phyloP scores from a whole-genome alignment of 2,888 invertebrate species.

The Epinotia nisella region DNA sequence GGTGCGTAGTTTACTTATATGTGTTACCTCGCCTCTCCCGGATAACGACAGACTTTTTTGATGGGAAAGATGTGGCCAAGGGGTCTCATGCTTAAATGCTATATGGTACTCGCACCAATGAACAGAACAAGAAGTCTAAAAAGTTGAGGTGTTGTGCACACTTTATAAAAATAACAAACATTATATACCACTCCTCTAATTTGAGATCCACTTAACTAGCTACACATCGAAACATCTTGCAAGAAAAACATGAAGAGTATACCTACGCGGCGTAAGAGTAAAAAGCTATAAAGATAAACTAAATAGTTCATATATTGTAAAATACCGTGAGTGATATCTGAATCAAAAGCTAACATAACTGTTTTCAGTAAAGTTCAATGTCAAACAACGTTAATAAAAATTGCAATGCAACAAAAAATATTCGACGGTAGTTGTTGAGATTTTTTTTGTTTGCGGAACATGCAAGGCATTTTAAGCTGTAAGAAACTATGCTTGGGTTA shows the following conservation, averaged over 20 bases:
- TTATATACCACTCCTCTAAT: conserved; percentile 35
- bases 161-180: conserved; percentile 38
- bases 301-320: no score
- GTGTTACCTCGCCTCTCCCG: no score
- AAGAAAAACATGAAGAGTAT: conserved; percentile 13
- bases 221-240: conserved; percentile 33
- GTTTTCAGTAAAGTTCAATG: background rate
- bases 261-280: background rate
- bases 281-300: no score
- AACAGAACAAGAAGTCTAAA: conserved; percentile 29
- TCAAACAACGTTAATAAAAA: background rate
- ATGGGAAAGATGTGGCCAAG: no score
- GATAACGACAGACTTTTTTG: no score
- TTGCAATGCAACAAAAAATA: background rate
- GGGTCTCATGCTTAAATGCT: no score
- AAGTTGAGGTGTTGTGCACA: conserved; percentile 30
- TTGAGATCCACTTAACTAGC: conserved; percentile 40
- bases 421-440: background rate
- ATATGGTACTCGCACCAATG: background rate
- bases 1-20: no score
- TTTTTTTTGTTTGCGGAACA: background rate
- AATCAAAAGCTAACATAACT: background rate
- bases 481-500: no score
- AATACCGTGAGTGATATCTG: background rate
- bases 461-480: background rate